Evolutionary conservation across 2,797 vertebrate species (phyloP), one percentile per base, ranked within the genome.

Genomic region (Synaphobranchus kaupii): DNA sequence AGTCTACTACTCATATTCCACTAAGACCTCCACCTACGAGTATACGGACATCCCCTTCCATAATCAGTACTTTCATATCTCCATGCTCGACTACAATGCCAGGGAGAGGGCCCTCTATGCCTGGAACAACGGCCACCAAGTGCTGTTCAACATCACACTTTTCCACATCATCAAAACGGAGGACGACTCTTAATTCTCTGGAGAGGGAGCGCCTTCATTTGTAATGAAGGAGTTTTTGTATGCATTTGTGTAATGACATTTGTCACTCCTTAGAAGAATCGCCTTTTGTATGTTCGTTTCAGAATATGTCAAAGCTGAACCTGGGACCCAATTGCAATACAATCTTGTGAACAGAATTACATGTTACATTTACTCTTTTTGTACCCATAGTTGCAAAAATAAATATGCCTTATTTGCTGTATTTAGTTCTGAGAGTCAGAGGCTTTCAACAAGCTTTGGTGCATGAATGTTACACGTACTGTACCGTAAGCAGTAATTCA

Each of bases 71-170:
- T 99, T 98, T 93, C 98, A 99, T 90, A 99, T 99, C 94, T 99
- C 98, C 91, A 99, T 99, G 98, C 97, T 99, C 82, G 98, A 99
- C 95, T 99, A 99, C 94, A 99, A 99, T 8, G 96, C 98, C 88
- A 96, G 97, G 90, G 98, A 99, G 93, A 95, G 98, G 92, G 98
- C 97, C 9, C 97, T 99, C 76, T 99, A 99, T 25, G 98, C 98
- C 89, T 99, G 98, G 98, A 99, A 99, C 93, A 99, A 99, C 0
- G 98, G 98, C 87, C 98, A 99, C 92, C 98, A 99, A 94, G 98
- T 99, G 87, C 95, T 99, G 80, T 99, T 99, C 93, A 99, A 99
- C 0, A 98, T 99, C 91, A 99, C 98, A 0, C 96, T 99, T 89
- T 99, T 98, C 91, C 98, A 99, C 56, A 97, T 99, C 93, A 99